Evolutionary conservation across 2,888 invertebrate genomes (phyloP), one percentile per base, ranked within the genome.

Genomic region (Agrenia bidenticulata): DNA sequence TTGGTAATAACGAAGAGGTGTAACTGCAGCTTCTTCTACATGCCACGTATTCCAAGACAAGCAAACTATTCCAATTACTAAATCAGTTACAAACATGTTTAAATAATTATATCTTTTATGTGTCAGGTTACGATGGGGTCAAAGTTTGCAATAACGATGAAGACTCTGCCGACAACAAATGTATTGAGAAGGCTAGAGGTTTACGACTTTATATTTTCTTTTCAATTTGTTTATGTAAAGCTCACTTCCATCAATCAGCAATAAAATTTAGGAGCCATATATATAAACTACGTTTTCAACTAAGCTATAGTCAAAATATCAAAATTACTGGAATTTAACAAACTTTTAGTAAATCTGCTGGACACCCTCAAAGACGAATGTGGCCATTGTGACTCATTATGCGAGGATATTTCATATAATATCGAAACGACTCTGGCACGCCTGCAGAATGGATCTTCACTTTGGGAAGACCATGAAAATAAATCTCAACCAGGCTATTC

Each of bases 21-120:
- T 41, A 67, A 67, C n/a, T 73, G 73, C 41, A 66, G 66, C 2
- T 66, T 56, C 5, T 70, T 69, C 24, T 70, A 64, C 50, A 66
- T 73, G 68, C 73, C 73, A 37, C 57, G 66, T 55, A 41, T 13
- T 24, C 5, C n/a, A n/a, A n/a, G n/a, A n/a, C n/a, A n/a, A n/a
- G n/a, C n/a, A n/a, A n/a, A n/a, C n/a, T n/a, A n/a, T n/a, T n/a
- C n/a, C n/a, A 15, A 53, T 27, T 2, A 61, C 51, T 39, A 41
- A 21, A 26, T 23, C 49, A n/a, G 23, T 61, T 13, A 51, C 2
- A n/a, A n/a, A n/a, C n/a, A n/a, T n/a, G n/a, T n/a, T n/a, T n/a
- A n/a, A n/a, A n/a, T n/a, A n/a, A n/a, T n/a, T n/a, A n/a, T n/a
- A n/a, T n/a, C n/a, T n/a, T n/a, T n/a, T n/a, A n/a, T n/a, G n/a